These are phyloP conservation scores for Labeo calbasu DNA, from an alignment of 2,797 vertebrate genomes.

Conservation along the genomic window DNA sequence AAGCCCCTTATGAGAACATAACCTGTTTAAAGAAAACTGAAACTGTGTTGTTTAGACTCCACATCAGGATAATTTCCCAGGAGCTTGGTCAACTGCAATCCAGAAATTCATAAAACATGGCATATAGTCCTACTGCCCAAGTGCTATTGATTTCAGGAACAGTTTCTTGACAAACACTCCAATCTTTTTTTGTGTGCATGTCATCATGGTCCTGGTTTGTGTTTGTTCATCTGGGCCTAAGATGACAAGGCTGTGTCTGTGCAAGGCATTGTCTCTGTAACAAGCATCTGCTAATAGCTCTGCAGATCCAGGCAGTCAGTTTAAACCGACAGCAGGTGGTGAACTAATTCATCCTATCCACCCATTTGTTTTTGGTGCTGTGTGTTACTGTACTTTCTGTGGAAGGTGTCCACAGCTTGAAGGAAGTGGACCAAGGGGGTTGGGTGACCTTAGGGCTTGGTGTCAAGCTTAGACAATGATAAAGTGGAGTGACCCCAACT, in stretches of 20 bases:
- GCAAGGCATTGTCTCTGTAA: conserved; percentile 4
- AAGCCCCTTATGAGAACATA: neutral
- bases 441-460: conserved; percentile 23
- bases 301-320: neutral
- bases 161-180: neutral
- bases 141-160: conserved; percentile 50
- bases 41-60: conserved; percentile 13
- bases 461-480: conserved; percentile 51
- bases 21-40: neutral
- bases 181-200: neutral
- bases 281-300: conserved; percentile 16
- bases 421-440: neutral
- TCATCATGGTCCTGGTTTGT: conserved; percentile 7
- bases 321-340: conserved; percentile 36
- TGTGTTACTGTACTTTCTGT: neutral
- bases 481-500: conserved; percentile 28
- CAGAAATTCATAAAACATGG: conserved; percentile 39
- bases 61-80: conserved; percentile 41
- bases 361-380: neutral
- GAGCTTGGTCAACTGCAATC: conserved; percentile 70
- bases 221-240: conserved; percentile 16
- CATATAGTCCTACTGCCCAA: conserved; percentile 2
- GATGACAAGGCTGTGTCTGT: conserved; percentile 4
- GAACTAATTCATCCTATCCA: conserved; percentile 50
- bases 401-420: neutral